phyloP scores from a whole-genome alignment of 2,888 invertebrate species.

The Exephanes ischioxanthus region DNA sequence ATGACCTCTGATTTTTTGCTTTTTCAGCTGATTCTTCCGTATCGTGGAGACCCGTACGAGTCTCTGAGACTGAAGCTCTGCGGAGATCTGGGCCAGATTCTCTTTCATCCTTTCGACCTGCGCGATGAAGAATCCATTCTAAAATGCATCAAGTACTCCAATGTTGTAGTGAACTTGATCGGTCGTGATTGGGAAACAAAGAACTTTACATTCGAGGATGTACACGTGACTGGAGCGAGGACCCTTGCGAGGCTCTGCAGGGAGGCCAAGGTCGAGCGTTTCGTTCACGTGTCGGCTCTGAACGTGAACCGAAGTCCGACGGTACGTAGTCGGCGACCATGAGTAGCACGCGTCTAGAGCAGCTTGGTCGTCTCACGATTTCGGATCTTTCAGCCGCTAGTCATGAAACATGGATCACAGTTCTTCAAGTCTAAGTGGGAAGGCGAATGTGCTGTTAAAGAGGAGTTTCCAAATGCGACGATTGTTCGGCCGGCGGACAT shows the following conservation, averaged over 20 bases:
- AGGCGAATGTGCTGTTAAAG: constrained; percentile 96
- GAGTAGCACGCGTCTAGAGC: neutral
- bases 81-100: constrained; percentile 98
- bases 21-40: constrained; percentile 95
- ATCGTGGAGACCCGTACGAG: constrained; percentile 94
- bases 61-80: constrained; percentile 91
- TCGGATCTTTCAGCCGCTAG: constrained; percentile 84
- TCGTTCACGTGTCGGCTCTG: constrained; percentile 96
- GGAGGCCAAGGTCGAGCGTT: constrained; percentile 94
- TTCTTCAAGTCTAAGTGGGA: constrained; percentile 92
- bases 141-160: constrained; percentile 96
- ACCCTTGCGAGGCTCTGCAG: constrained; percentile 91
- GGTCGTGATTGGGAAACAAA: constrained; percentile 97
- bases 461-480: constrained; percentile 98
- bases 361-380: neutral
- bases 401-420: constrained; percentile 91
- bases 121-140: constrained; percentile 94
- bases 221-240: constrained; percentile 94
- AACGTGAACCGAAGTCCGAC: constrained; percentile 91
- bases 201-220: constrained; percentile 94
- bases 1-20: neutral
- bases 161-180: constrained; percentile 98
- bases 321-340: constrained; percentile 72
- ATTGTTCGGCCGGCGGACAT: constrained; percentile 97
- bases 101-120: constrained; percentile 94